Conservation (phyloP, 1,140 invertebrate species). For the Drosophila dunni region DNA sequence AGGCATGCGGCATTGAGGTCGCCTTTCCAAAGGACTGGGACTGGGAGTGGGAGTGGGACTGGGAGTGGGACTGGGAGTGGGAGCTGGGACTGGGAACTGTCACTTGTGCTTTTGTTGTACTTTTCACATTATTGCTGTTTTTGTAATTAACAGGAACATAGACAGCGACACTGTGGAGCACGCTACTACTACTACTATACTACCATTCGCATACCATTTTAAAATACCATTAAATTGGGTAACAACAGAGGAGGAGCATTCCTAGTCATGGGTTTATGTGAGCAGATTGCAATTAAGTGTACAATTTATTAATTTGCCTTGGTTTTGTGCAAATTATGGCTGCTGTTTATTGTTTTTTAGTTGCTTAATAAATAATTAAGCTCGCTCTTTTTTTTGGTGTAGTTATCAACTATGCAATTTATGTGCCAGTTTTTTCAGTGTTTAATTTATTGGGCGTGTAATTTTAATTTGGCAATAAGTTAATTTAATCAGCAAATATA, state of each 20-base stretch:
- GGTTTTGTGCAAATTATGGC: slow-evolving; percentile 27
- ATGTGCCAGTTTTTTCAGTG: not conserved
- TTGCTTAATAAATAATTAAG: slow-evolving; percentile 13
- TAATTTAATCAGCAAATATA: no score
- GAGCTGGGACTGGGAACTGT: slow-evolving; percentile 20
- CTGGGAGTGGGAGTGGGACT: no score
- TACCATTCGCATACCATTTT: not conserved
- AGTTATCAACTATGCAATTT: not conserved
- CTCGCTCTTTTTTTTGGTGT: not conserved
- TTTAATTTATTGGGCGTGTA: not conserved
- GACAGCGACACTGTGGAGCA: slow-evolving; percentile 33
- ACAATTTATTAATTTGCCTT: slow-evolving; percentile 66
- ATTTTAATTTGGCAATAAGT: no score
- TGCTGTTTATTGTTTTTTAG: slow-evolving; percentile 37
- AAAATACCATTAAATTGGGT: not conserved
- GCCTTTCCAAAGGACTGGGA: not conserved
- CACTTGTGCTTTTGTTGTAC: slow-evolving; percentile 55
- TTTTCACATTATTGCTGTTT: slow-evolving; percentile 59
- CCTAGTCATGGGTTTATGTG: slow-evolving; percentile 10
- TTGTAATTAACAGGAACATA: slow-evolving; percentile 70
- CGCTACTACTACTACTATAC: not conserved
- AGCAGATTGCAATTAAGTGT: slow-evolving; percentile 64
- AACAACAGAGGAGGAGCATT: slow-evolving; percentile 13
- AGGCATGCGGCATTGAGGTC: slow-evolving; percentile 16
- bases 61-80: not conserved